phyloP scores from a whole-genome alignment of 2,113 vertebrate genomes.

The Paedocypris sp. region DNA sequence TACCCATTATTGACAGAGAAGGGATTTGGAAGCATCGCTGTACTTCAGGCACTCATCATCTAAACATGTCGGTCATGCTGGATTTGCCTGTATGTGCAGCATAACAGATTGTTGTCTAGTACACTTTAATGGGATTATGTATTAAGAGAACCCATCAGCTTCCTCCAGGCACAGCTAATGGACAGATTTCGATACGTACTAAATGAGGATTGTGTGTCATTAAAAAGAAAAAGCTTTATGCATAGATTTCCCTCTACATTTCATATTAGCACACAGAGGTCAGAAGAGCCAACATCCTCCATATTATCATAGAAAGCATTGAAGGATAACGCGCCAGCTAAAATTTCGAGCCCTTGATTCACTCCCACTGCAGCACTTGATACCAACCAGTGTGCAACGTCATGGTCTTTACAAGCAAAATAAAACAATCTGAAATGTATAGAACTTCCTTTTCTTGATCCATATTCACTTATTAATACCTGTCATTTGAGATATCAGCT shows the following conservation, averaged over 20 bases:
- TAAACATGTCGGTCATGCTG: not conserved
- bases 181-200: constrained; percentile 37
- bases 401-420: too few species aligned
- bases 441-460: too few species aligned
- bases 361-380: too few species aligned
- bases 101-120: constrained; percentile 24
- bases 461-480: too few species aligned
- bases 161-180: constrained; percentile 37
- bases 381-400: too few species aligned
- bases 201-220: constrained; percentile 36
- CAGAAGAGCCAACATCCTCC: constrained; percentile 23
- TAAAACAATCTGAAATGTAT: too few species aligned
- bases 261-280: constrained; percentile 15
- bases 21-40: not conserved
- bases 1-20: not conserved
- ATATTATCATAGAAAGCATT: constrained; percentile 22
- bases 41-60: not conserved
- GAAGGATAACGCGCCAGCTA: too few species aligned
- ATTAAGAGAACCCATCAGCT: constrained; percentile 32
- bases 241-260: constrained; percentile 8
- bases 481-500: too few species aligned
- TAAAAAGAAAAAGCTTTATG: constrained; percentile 28
- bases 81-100: not conserved
- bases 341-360: too few species aligned
- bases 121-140: constrained; percentile 35